Base-by-base conservation (phyloP, 1,140 invertebrate species). In the Trypoxylus dichotomus region DNA sequence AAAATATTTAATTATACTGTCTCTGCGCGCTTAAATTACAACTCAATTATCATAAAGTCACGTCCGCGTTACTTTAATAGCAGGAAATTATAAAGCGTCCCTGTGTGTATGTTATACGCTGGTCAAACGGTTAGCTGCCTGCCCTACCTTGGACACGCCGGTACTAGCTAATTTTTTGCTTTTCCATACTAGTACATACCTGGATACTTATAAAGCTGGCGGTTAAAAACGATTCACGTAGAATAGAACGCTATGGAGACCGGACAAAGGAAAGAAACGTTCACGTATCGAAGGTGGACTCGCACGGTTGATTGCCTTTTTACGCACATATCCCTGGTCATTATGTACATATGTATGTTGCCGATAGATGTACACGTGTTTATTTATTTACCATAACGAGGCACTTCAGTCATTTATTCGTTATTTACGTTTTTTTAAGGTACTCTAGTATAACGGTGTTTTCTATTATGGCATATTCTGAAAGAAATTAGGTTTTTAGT, bases 31-130 rank as follows among this genome's bases (percentile, higher is more conserved):
- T 54, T 54, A 54, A 54, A 54, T 54, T 54, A 54, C n/a, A 54
- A 54, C 47, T 54, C 47, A 54, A 54, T 54, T 54, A 54, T n/a
- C 47, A 54, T 54, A 54, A 54, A 54, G 47, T 54, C n/a, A 19
- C 19, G 19, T n/a, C 47, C 47, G 47, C 19, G 19, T 54, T 21
- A n/a, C 19, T 54, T 54, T 19, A 54, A 8, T 37, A 19, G 19
- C 15, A 54, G 47, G 47, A 54, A 54, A n/a, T 54, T 54, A 54
- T n/a, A 19, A 19, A 37, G 32, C 32, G 32, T 37, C 32, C 0
- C 32, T 8, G 32, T 37, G 32, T 37, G 32, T 37, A 37, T 8
- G 32, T 37, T 37, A 5, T 37, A 8, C 19, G 19, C n/a, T 7
- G 47, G 15, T 54, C 47, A 54, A 54, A 54, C 47, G 47, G 47